Conservation (phyloP, 2,888 invertebrate species). For the Drosophila neoperkinsi region DNA sequence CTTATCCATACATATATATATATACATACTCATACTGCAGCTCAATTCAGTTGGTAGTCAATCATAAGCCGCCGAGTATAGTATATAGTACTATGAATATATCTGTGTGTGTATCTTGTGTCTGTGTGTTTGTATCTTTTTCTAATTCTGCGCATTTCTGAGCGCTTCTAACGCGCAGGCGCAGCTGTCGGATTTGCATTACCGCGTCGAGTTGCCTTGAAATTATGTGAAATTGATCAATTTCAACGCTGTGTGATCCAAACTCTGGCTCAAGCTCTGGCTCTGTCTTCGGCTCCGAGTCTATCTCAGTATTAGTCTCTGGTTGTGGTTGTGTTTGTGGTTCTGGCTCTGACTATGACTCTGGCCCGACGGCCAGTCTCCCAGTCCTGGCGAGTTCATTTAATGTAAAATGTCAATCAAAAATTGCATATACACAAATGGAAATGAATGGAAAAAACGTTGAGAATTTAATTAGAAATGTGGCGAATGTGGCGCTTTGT, state of each 20-base stretch:
- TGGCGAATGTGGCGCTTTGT: constrained; percentile 32
- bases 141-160: constrained; percentile 46
- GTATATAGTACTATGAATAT: not conserved
- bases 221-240: constrained; percentile 84
- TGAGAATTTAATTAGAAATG: constrained; percentile 79
- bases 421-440: constrained; percentile 69
- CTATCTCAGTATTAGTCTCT: constrained; percentile 18
- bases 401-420: constrained; percentile 82
- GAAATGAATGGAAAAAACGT: constrained; percentile 50
- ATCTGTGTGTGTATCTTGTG: not conserved
- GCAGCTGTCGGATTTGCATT: constrained; percentile 81
- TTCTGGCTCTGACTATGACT: constrained; percentile 7
- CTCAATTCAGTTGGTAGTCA: constrained; percentile 82
- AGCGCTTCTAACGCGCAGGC: constrained; percentile 77
- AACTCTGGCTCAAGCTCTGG: constrained; percentile 1
- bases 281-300: not conserved
- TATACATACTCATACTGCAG: constrained; percentile 26
- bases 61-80: constrained; percentile 66
- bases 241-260: constrained; percentile 80
- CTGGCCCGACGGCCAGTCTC: constrained; percentile 1
- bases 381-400: constrained; percentile 53
- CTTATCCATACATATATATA: not conserved
- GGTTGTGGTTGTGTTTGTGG: not conserved
- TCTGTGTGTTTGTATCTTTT: constrained; percentile 10
- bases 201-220: constrained; percentile 74